Conservation (phyloP, 1,140 invertebrate species). For the Schlechtendalia chinensis region DNA sequence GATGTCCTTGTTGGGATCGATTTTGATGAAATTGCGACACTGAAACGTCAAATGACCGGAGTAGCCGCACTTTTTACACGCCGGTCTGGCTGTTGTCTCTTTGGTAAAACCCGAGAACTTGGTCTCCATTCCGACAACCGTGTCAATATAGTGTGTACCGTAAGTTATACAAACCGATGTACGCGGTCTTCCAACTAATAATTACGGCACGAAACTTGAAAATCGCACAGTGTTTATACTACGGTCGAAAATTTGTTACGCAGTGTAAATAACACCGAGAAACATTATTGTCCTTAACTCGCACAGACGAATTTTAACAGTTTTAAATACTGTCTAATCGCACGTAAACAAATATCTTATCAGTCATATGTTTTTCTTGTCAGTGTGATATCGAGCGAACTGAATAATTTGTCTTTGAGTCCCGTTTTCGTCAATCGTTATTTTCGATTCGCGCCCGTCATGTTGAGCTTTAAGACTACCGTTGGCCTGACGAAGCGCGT, state of each 20-base stretch:
- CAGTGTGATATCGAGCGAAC: neutral
- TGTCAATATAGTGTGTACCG: too few species aligned
- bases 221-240: too few species aligned
- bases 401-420: slow-evolving; percentile 12
- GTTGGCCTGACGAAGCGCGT: neutral
- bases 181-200: too few species aligned
- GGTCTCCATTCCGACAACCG: slow-evolving; percentile 28
- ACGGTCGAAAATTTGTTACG: too few species aligned
- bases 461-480: neutral
- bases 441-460: neutral
- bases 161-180: too few species aligned
- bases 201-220: too few species aligned
- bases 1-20: slow-evolving; percentile 83
- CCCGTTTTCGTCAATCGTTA: neutral
- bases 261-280: too few species aligned
- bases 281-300: too few species aligned
- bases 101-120: slow-evolving; percentile 38
- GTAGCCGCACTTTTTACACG: slow-evolving; percentile 92
- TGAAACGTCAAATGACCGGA: slow-evolving; percentile 94
- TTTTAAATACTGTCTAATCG: too few species aligned
- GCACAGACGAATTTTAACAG: too few species aligned
- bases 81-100: slow-evolving; percentile 60
- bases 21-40: slow-evolving; percentile 92
- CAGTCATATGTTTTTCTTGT: slow-evolving; percentile 15
- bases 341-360: too few species aligned